phyloP scores from a whole-genome alignment of 2,113 vertebrate species.

The Piprites chloris region DNA sequence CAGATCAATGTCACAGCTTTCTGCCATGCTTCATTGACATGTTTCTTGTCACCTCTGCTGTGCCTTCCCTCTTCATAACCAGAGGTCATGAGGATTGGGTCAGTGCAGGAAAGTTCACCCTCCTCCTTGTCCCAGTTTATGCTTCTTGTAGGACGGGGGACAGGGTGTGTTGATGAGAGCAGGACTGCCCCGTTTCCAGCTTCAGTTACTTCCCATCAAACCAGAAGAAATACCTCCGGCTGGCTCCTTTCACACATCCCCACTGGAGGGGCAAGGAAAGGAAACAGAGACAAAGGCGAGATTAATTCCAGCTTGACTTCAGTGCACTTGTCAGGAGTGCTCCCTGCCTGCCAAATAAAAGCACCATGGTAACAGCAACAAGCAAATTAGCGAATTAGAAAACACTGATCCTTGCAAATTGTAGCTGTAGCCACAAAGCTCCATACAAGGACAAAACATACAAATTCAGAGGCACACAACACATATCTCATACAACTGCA shows the following conservation, averaged over 20 bases:
- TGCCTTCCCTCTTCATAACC: not conserved
- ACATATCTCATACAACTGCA: not conserved
- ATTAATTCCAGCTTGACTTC: conserved; percentile 32
- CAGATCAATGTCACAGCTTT: not conserved
- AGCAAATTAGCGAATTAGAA: conserved; percentile 54
- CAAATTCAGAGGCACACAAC: not conserved
- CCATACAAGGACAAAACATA: conserved; percentile 9
- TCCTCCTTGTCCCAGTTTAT: not conserved
- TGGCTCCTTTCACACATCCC: not conserved
- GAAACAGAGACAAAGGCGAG: not conserved
- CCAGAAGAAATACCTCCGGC: not conserved
- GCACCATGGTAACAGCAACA: conserved; percentile 56
- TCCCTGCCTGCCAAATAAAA: conserved; percentile 29
- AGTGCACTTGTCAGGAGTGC: not conserved
- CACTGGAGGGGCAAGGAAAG: not conserved
- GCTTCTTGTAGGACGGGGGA: not conserved
- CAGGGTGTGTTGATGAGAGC: not conserved
- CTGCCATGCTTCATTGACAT: accelerated
- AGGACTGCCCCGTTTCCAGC: not conserved
- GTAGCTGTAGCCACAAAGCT: not conserved
- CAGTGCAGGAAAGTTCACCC: accelerated
- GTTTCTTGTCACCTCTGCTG: not conserved
- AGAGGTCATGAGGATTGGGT: not conserved
- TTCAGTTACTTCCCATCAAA: not conserved
- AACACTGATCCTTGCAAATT: conserved; percentile 33